Evolutionary conservation across 2,113 vertebrate genomes (phyloP).

Genomic region (Lamprologus tigripictilis): DNA sequence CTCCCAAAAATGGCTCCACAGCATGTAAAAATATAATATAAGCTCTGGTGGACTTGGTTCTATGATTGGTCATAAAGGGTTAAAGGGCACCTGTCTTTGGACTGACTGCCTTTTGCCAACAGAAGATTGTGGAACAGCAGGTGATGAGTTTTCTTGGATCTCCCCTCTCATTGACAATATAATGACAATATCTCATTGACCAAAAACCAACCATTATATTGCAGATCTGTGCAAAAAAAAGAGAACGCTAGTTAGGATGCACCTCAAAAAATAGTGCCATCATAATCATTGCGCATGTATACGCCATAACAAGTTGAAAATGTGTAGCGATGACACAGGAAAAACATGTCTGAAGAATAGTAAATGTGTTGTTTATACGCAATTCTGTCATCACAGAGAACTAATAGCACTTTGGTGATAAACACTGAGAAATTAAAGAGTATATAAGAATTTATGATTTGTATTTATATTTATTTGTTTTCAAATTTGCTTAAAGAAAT

Average conservation of each 20-base stretch:
- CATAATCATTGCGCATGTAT: not conserved
- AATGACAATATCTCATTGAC: not conserved
- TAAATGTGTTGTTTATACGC: not conserved
- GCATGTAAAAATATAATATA: no score
- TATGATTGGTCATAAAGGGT: no score
- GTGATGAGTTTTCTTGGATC: not conserved
- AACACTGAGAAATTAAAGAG: not conserved
- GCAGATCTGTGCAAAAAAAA: not conserved
- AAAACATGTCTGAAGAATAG: fast-evolving
- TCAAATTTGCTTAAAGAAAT: not conserved
- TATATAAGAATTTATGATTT: not conserved
- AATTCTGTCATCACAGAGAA: not conserved
- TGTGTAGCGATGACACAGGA: not conserved
- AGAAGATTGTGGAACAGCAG: not conserved
- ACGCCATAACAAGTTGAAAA: not conserved
- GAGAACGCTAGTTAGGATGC: fast-evolving
- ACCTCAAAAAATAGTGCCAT: not conserved
- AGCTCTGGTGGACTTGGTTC: no score
- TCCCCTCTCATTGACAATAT: not conserved
- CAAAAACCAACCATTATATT: not conserved
- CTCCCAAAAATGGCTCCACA: no score
- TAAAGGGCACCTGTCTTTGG: not conserved
- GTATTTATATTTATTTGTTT: not conserved
- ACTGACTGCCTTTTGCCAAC: not conserved
- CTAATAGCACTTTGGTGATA: not conserved